Evolutionary conservation across 1,140 invertebrate species (phyloP).

Genomic region (Hydropsyche tenuis): DNA sequence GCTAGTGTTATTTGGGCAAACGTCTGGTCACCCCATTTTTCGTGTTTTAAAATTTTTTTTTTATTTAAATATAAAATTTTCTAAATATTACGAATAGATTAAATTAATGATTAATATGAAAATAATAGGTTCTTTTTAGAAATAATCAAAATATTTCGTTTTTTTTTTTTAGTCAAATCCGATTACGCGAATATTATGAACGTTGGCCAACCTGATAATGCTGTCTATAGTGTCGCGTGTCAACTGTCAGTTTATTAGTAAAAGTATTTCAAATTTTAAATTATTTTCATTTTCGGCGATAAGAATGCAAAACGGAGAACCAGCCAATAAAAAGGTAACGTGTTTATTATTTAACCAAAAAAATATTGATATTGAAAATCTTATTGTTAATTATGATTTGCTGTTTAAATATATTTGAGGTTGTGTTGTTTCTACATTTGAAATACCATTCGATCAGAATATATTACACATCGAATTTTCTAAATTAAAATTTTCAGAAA

Average conservation of each 20-base stretch:
- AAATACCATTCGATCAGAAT: too few relatives aligned
- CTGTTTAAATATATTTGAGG: too few relatives aligned
- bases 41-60: too few relatives aligned
- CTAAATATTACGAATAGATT: too few relatives aligned
- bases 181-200: too few relatives aligned
- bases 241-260: neutral
- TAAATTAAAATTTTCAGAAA: slow-evolving; percentile 32
- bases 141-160: neutral
- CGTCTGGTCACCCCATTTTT: too few relatives aligned
- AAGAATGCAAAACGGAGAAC: slow-evolving; percentile 32
- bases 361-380: neutral
- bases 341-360: too few relatives aligned
- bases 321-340: slow-evolving; percentile 21
- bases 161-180: neutral
- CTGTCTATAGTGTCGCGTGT: slow-evolving; percentile 2
- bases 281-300: neutral
- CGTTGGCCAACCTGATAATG: neutral
- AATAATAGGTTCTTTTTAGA: neutral
- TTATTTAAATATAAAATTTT: too few relatives aligned
- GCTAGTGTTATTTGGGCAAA: too few relatives aligned
- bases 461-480: neutral
- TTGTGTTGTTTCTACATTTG: too few relatives aligned
- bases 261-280: neutral
- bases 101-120: too few relatives aligned
- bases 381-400: neutral